A percentile compares a stretch with the other conserved stretches of the same genome.
Evolutionary conservation across 30 jellyfish, hydroid and myxozoan species (phyloP).

Genomic region (Sanderia malayensis): DNA sequence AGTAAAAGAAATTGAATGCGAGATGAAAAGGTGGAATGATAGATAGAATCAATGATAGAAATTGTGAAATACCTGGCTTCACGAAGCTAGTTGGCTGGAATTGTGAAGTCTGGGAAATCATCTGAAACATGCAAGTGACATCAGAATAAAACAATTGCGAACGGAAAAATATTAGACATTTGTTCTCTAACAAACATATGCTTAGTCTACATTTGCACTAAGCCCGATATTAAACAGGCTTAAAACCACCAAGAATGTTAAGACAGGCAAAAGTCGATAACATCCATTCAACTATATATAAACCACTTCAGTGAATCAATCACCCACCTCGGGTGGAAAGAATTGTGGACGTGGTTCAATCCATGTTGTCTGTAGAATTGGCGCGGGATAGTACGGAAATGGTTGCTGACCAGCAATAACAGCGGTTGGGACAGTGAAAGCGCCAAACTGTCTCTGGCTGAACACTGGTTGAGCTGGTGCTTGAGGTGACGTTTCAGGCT

Average conservation of each 20-base stretch:
- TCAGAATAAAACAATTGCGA: too few relatives aligned
- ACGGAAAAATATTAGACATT: not conserved
- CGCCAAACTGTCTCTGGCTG: conserved; percentile 47
- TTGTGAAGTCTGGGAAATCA: conserved; percentile 11
- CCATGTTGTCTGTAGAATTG: conserved; percentile 61
- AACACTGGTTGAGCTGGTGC: conserved; percentile 59
- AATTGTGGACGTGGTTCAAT: conserved; percentile 61
- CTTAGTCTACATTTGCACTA: too few relatives aligned
- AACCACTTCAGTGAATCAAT: not conserved
- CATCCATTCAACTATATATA: not conserved
- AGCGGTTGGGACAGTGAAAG: conserved; percentile 62
- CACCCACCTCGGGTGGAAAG: conserved; percentile 61
- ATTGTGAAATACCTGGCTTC: not conserved
- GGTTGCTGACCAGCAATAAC: conserved; percentile 68
- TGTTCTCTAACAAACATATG: too few relatives aligned
- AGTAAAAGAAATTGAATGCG: too few relatives aligned
- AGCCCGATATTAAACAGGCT: too few relatives aligned
- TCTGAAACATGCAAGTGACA: too few relatives aligned
- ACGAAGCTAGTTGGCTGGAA: conserved; percentile 8
- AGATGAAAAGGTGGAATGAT: too few relatives aligned
- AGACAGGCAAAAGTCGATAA: not conserved
- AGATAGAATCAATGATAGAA: too few relatives aligned
- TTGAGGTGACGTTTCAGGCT: conserved; percentile 54
- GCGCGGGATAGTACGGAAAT: conserved; percentile 56
- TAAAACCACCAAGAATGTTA: too few relatives aligned